Percentiles rank a stretch among this genome's conserved stretches.
phyloP scores from a whole-genome alignment of 2,113 vertebrate species.

The Mirounga angustirostris region DNA sequence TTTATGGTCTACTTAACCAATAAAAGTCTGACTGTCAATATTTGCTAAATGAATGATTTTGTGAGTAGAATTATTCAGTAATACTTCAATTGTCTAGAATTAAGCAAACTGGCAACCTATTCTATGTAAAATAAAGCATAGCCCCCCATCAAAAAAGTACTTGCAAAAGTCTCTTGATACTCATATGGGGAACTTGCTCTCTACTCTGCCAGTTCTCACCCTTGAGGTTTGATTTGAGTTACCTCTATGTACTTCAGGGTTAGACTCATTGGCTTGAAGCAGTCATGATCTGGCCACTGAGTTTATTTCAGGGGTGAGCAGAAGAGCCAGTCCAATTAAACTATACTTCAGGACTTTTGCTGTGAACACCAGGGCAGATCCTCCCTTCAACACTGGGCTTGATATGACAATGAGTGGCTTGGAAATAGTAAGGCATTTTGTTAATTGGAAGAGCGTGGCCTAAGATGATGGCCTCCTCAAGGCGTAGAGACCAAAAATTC shows the following conservation, averaged over 20 bases:
- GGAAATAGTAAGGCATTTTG: not conserved
- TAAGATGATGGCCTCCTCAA: not conserved
- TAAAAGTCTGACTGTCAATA: not conserved
- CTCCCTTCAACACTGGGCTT: not conserved
- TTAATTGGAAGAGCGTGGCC: not conserved
- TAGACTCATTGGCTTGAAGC: not conserved
- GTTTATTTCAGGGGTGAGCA: not conserved
- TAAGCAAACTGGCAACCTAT: not conserved
- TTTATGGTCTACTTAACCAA: not conserved
- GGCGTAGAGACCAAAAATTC: not conserved
- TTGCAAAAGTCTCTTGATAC: not conserved
- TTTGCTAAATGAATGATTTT: slow-evolving; percentile 34
- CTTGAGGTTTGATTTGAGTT: not conserved
- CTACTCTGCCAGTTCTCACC: not conserved
- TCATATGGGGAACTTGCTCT: not conserved
- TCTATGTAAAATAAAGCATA: not conserved
- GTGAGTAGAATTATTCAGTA: not conserved
- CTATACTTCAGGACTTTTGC: not conserved
- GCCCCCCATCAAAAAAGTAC: not conserved
- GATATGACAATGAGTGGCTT: not conserved
- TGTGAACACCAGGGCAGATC: not conserved
- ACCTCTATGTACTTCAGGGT: not conserved
- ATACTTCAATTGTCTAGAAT: not conserved
- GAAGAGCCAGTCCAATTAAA: not conserved
- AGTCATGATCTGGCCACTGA: not conserved